Evolutionary conservation across 1,140 invertebrate species (phyloP).

Genomic region (Caenorhabditis inopinata): DNA sequence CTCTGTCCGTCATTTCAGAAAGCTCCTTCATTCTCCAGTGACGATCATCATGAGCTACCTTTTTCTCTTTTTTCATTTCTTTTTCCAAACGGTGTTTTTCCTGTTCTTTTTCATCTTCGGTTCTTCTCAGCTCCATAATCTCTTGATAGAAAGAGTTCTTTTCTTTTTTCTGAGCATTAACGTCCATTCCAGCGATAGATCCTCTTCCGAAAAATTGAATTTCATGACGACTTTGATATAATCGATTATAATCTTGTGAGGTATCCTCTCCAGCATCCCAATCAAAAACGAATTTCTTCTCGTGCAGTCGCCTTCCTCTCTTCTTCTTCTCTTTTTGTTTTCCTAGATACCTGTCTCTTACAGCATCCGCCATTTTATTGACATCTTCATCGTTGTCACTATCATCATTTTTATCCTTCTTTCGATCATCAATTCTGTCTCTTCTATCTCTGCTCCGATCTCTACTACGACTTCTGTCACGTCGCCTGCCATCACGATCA

Average conservation of each 20-base stretch:
- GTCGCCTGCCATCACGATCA: slow-evolving; percentile 55
- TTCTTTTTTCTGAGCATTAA: slow-evolving; percentile 85
- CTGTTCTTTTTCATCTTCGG: slow-evolving; percentile 94
- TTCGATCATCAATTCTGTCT: slow-evolving; percentile 37
- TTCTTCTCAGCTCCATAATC: slow-evolving; percentile 87
- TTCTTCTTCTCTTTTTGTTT: slow-evolving; percentile 81
- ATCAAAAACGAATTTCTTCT: slow-evolving; percentile 99
- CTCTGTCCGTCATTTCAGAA: slow-evolving; percentile 95
- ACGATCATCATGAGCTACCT: slow-evolving; percentile 96
- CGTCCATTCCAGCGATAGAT: slow-evolving; percentile 93
- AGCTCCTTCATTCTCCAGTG: slow-evolving; percentile 95
- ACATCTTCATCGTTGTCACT: slow-evolving; percentile 39
- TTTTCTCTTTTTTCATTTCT: slow-evolving; percentile 68
- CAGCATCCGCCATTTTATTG: slow-evolving; percentile 58
- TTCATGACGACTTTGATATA: slow-evolving; percentile 89
- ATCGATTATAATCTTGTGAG: slow-evolving; percentile 90
- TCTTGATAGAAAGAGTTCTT: slow-evolving; percentile 98
- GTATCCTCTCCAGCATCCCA: slow-evolving; percentile 99
- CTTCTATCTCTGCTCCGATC: slow-evolving; percentile 43
- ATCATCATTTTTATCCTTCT: slow-evolving; percentile 32
- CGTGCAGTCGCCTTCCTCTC: slow-evolving; percentile 85
- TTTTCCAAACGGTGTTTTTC: slow-evolving; percentile 72
- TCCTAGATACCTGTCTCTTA: slow-evolving; percentile 80
- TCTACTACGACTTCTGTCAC: slow-evolving; percentile 40
- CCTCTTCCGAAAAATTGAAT: slow-evolving; percentile 95